These are phyloP conservation scores for Acanthosoma haemorrhoidale DNA, from an alignment of 2,888 invertebrate species.

Conservation along the genomic window DNA sequence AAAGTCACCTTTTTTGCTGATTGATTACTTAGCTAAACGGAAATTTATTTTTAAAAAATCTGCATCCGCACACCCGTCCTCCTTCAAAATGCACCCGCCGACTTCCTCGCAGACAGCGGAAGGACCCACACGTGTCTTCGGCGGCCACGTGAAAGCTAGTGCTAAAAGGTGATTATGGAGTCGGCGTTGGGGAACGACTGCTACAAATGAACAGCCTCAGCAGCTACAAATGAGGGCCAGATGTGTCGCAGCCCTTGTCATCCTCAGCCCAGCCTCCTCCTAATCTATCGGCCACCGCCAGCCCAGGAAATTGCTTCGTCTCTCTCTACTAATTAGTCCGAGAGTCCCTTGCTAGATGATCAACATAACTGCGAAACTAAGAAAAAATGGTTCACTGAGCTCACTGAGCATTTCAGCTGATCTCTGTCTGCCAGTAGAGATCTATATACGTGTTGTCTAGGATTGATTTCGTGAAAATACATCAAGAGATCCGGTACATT, in stretches of 20 bases:
- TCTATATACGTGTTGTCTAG: no score
- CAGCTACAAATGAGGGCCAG: conserved; percentile 7
- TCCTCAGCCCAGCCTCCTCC: neutral
- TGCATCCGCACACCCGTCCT: no score
- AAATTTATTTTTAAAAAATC: no score
- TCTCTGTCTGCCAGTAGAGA: no score
- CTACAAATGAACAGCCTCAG: conserved; percentile 12
- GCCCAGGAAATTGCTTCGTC: neutral
- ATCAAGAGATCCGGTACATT: no score
- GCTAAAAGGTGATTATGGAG: conserved; percentile 18
- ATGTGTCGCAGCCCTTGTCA: neutral
- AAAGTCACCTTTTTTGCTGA: no score
- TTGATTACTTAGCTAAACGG: no score
- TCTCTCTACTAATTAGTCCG: neutral
- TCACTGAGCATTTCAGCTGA: no score
- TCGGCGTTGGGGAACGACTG: neutral
- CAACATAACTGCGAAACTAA: no score
- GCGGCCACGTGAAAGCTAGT: conserved; percentile 7
- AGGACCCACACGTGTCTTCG: neutral
- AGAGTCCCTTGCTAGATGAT: neutral
- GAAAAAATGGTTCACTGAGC: neutral
- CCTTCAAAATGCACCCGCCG: no score
- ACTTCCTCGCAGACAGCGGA: conserved; percentile 5
- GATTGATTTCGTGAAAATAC: no score
- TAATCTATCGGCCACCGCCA: neutral